These are phyloP conservation scores for Chiloscyllium punctatum DNA, from an alignment of 2,797 vertebrate genomes.

Conservation along the genomic window DNA sequence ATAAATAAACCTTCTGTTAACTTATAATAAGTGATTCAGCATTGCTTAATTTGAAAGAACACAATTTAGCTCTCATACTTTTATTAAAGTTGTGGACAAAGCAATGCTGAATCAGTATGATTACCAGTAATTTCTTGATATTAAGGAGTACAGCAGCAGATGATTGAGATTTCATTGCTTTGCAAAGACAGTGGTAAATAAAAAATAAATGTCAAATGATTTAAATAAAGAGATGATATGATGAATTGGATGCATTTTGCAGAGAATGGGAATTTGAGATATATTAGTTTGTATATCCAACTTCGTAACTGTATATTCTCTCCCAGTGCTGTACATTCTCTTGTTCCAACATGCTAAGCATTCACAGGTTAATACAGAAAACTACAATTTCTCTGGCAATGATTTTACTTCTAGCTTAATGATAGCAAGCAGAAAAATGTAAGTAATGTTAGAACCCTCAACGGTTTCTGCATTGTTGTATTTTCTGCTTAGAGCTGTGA, in stretches of 20 bases:
- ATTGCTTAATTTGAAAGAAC: neutral
- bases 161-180: neutral
- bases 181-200: neutral
- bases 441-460: neutral
- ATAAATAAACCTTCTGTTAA: too few relatives aligned
- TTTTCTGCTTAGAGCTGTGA: too few relatives aligned
- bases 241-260: neutral
- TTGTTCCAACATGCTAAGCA: neutral
- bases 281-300: neutral
- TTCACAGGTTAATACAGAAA: neutral
- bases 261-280: neutral
- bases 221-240: neutral
- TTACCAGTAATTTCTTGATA: neutral
- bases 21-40: neutral
- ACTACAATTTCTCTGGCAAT: neutral
- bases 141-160: neutral
- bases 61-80: too few relatives aligned
- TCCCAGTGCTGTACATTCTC: neutral
- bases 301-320: neutral
- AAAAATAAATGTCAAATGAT: neutral
- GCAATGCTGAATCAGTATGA: neutral
- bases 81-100: neutral
- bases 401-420: neutral
- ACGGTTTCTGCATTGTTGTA: too few relatives aligned
- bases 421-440: neutral